phyloP scores from a whole-genome alignment of 64 coral and sea anemone species.

The Montipora efflorescens region DNA sequence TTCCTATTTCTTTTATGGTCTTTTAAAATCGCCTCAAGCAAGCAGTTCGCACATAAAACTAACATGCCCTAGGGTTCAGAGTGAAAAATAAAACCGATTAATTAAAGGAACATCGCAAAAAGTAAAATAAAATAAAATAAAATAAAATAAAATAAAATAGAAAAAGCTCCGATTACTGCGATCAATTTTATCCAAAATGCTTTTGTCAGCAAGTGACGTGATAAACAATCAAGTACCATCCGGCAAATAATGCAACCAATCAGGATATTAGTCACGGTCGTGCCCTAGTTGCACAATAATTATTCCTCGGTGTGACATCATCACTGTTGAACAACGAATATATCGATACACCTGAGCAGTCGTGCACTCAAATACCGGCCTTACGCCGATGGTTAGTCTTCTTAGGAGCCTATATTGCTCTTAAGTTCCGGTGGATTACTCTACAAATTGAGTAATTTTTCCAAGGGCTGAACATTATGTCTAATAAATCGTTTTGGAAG shows the following conservation, averaged over 20 bases:
- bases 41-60: no score
- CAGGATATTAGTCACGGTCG: neutral
- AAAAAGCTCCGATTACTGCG: neutral
- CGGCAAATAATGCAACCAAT: conserved; percentile 9
- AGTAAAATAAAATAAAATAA: neutral
- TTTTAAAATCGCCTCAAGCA: no score
- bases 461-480: neutral
- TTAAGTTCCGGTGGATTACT: neutral
- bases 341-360: neutral
- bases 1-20: no score
- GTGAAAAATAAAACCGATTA: no score
- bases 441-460: neutral
- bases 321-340: neutral
- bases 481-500: neutral
- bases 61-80: no score
- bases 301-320: conserved; percentile 34
- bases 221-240: conserved; percentile 5
- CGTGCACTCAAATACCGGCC: neutral
- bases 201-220: neutral
- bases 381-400: neutral
- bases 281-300: conserved; percentile 7
- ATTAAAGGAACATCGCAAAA: no score
- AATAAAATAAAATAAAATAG: neutral
- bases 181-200: conserved; percentile 18
- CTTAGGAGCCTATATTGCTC: neutral